Conservation (phyloP, 2,113 vertebrate genomes). For the Gallinago media region DNA sequence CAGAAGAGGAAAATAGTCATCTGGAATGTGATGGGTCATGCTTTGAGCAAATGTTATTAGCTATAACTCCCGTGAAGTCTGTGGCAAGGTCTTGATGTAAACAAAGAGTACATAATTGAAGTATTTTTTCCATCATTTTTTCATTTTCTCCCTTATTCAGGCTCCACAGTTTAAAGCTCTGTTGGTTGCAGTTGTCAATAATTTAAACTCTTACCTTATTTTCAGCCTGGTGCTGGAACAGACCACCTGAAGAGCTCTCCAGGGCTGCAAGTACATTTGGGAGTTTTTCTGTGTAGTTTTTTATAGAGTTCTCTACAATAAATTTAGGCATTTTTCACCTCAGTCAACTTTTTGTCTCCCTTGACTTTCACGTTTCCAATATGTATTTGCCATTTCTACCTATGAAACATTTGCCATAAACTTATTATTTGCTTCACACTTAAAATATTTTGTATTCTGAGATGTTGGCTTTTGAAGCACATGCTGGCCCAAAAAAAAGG, state of each 20-base stretch:
- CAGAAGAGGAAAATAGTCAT: background rate
- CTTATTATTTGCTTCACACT: constrained; percentile 19
- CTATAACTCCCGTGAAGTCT: background rate
- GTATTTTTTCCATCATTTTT: background rate
- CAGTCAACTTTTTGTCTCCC: background rate
- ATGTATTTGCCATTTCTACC: background rate
- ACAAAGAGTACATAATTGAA: background rate
- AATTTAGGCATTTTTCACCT: background rate
- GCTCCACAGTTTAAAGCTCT: background rate
- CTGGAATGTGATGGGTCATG: background rate
- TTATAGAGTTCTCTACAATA: background rate
- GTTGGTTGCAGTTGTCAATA: background rate
- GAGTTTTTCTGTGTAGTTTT: background rate
- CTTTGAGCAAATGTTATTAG: background rate
- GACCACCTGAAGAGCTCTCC: constrained; percentile 36
- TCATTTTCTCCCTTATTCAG: background rate
- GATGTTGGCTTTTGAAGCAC: background rate
- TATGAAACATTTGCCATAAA: background rate
- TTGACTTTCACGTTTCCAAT: background rate
- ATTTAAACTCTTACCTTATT: constrained; percentile 44
- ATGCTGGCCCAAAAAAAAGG: background rate
- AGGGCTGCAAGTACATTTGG: background rate
- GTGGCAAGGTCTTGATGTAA: background rate
- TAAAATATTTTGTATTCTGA: background rate
- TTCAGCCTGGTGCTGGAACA: constrained; percentile 13